These are phyloP conservation scores for Poecile atricapillus DNA, from an alignment of 2,113 vertebrate genomes.

Conservation along the genomic window DNA sequence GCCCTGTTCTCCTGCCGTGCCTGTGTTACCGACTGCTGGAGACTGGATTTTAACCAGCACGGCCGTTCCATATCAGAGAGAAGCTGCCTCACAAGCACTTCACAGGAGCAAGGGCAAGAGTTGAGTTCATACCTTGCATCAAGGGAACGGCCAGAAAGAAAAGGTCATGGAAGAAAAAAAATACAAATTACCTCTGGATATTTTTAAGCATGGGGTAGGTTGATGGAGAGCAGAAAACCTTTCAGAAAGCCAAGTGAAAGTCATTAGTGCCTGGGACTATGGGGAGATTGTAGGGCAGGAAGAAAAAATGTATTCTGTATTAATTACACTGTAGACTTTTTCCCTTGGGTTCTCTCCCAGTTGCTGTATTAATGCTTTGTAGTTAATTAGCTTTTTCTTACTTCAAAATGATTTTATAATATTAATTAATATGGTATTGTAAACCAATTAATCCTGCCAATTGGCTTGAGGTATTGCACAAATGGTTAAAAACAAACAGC, in stretches of 20 bases:
- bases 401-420: not conserved
- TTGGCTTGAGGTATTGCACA: not conserved
- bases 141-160: not conserved
- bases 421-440: constrained; percentile 40
- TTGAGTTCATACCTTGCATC: not conserved
- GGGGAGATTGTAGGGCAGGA: not conserved
- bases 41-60: not conserved
- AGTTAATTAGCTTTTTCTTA: constrained; percentile 46
- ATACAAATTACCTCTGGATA: not conserved
- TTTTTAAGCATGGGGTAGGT: not conserved
- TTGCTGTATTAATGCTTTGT: not conserved
- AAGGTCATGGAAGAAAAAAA: not conserved
- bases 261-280: not conserved
- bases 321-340: constrained; percentile 46
- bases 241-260: not conserved
- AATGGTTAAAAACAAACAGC: constrained; percentile 39
- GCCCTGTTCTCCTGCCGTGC: not conserved
- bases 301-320: constrained; percentile 9
- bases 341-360: constrained; percentile 9
- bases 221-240: not conserved
- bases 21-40: not conserved
- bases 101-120: not conserved
- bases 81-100: not conserved
- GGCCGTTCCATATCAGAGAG: not conserved
- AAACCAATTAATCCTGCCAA: not conserved